These are phyloP conservation scores for Pedionomus torquatus DNA, from an alignment of 2,113 vertebrate genomes.

Conservation along the genomic window DNA sequence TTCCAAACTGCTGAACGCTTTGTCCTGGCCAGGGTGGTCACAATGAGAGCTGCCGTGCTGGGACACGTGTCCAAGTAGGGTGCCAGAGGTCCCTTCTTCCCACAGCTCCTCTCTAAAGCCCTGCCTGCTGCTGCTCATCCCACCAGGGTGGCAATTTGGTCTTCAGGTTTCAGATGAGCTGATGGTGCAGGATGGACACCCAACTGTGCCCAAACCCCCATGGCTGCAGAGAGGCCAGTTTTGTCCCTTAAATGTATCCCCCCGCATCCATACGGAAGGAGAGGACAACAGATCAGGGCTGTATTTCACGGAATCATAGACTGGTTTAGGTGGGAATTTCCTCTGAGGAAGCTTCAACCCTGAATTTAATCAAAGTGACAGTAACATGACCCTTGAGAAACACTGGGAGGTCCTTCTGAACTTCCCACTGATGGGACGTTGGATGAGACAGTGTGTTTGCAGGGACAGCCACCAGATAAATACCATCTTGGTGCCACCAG, in stretches of 20 bases:
- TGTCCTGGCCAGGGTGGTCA: background rate
- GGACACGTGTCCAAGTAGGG: background rate
- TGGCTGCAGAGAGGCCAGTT: background rate
- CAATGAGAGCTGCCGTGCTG: background rate
- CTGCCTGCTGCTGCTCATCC: background rate
- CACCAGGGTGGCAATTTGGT: fast-evolving
- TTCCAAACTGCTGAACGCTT: background rate
- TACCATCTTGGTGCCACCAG: background rate
- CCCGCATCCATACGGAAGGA: background rate
- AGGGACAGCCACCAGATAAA: background rate
- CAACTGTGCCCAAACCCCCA: background rate
- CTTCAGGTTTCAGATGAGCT: background rate
- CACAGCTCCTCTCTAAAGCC: background rate
- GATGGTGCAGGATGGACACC: background rate
- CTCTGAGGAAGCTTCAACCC: background rate
- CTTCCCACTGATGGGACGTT: fast-evolving
- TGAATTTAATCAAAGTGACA: background rate
- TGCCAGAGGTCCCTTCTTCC: background rate
- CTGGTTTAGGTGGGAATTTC: background rate
- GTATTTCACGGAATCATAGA: background rate
- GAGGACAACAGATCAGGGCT: background rate
- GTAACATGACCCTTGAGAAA: background rate
- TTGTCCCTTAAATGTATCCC: background rate
- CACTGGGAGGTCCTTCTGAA: background rate
- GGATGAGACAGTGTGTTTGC: background rate